Conservation (phyloP, 2,113 vertebrate genomes). For the Dinomys branickii region DNA sequence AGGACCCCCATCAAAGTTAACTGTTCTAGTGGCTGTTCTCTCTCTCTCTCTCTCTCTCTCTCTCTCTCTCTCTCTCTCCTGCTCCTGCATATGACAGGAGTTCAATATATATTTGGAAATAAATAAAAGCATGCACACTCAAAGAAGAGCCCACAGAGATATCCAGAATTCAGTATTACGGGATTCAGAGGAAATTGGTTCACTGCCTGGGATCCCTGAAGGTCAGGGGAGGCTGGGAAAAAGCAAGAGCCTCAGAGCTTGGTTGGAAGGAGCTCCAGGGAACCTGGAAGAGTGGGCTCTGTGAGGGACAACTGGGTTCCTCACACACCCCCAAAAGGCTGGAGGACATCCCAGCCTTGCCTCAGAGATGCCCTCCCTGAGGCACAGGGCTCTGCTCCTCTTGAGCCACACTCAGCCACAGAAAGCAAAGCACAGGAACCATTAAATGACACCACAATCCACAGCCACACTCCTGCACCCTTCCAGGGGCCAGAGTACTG, state of each 20-base stretch:
- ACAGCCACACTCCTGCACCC: too few species aligned
- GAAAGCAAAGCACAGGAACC: background rate
- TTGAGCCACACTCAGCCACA: background rate
- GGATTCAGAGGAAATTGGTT: background rate
- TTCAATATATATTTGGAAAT: background rate
- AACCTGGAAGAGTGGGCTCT: background rate
- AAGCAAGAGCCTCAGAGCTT: background rate
- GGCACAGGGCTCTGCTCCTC: background rate
- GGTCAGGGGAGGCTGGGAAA: background rate
- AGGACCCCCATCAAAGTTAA: background rate
- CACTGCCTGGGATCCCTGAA: background rate
- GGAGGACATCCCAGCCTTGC: background rate
- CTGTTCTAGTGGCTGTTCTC: background rate
- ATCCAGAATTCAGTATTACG: background rate
- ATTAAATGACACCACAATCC: background rate
- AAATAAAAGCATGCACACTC: background rate
- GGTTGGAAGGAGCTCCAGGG: background rate
- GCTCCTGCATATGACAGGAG: background rate
- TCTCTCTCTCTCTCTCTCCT: background rate
- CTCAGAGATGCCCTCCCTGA: background rate
- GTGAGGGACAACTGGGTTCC: background rate
- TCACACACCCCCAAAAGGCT: background rate
- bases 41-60: background rate
- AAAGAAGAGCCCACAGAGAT: background rate
- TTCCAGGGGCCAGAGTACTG: rapidly evolving